Conservation (phyloP, 2,113 vertebrate species). For the Apus apus region DNA sequence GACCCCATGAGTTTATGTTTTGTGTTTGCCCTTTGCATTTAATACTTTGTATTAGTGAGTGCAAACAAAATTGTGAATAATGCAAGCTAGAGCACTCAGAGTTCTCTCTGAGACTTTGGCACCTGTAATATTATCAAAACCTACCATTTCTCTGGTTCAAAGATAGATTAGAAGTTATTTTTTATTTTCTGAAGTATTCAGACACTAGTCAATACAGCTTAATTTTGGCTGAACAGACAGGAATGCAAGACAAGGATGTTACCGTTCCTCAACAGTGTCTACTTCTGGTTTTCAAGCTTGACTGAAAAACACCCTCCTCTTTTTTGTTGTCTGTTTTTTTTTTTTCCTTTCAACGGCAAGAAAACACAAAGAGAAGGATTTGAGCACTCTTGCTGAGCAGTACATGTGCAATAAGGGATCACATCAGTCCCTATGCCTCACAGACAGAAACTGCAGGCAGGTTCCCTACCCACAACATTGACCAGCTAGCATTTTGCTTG, state of each 20-base stretch:
- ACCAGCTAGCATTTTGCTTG: not conserved
- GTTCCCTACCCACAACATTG: not conserved
- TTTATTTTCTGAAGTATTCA: not conserved
- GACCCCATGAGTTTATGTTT: not conserved
- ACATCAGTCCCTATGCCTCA: fast-evolving
- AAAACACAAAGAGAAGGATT: not conserved
- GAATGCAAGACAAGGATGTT: not conserved
- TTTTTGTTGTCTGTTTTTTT: too few species aligned
- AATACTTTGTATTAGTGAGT: not conserved
- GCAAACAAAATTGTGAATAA: not conserved
- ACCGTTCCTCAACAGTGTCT: not conserved
- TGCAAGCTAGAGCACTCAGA: not conserved
- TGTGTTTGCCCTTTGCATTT: not conserved
- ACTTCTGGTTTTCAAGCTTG: not conserved
- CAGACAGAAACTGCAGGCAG: not conserved
- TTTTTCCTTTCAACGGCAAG: not conserved
- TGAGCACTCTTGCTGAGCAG: not conserved
- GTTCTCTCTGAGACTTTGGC: not conserved
- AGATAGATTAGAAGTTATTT: not conserved
- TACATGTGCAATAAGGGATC: too few species aligned
- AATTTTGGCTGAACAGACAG: not conserved
- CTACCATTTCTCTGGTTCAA: not conserved
- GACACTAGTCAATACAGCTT: not conserved
- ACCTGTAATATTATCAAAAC: not conserved
- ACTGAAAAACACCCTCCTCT: not conserved